Percentiles rank a stretch among this genome's conserved stretches.
Evolutionary conservation across 2,797 vertebrate species (phyloP).

Genomic region (Zenarchopterus dispar): DNA sequence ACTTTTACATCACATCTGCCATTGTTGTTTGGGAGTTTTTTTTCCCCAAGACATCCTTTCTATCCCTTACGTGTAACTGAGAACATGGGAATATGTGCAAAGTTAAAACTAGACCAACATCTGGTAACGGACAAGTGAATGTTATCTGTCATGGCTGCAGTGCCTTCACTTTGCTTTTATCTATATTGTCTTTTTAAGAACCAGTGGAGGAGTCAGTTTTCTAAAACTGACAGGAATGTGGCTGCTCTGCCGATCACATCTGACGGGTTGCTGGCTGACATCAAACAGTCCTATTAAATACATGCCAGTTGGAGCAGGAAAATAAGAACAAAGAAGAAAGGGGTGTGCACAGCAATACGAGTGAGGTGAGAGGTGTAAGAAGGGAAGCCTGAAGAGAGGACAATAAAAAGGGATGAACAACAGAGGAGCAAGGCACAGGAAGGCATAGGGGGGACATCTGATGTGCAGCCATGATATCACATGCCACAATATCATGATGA

Average conservation of each 20-base stretch:
- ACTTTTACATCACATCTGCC: too few species aligned
- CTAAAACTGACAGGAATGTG: conserved; percentile 1
- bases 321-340: background rate
- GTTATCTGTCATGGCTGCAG: background rate
- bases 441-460: conserved; percentile 23
- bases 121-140: too few species aligned
- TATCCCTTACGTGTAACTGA: too few species aligned
- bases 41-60: too few species aligned
- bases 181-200: conserved; percentile 1
- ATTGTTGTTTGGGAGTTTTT: too few species aligned
- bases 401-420: conserved; percentile 4
- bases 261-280: conserved; percentile 20
- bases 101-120: too few species aligned
- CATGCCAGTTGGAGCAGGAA: conserved; percentile 9
- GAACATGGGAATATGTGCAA: too few species aligned
- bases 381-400: background rate
- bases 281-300: conserved; percentile 23
- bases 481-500: conserved; percentile 10
- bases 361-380: conserved; percentile 14
- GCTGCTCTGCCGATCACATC: conserved; percentile 12
- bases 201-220: background rate
- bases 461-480: conserved; percentile 16
- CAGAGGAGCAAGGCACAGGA: conserved; percentile 7
- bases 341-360: background rate
- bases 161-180: conserved; percentile 7